Base-by-base conservation (phyloP, 2,797 vertebrate genomes). In the Jordanella pulchra region DNA sequence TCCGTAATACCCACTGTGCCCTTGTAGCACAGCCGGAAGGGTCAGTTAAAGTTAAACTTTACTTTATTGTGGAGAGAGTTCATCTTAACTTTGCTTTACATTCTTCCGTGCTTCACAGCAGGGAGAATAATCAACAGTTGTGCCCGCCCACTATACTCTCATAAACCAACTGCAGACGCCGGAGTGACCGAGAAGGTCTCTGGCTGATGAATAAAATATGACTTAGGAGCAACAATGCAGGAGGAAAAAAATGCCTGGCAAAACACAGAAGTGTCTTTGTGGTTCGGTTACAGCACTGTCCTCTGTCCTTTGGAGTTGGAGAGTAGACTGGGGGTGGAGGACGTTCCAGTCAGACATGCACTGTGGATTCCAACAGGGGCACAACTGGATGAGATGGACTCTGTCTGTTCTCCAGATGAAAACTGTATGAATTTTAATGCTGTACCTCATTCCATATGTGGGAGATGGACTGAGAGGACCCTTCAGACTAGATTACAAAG, bases 191-290 rank as follows among this genome's bases (percentile, higher is more conserved):
- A 67, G 73, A 85, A 81, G 68, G 69, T 84, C 85, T 79, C 14
- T 28, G 66, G 70, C 90, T 81, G 87, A 88, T 93, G 92, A 94
- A 95, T 91, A 87, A 95, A 95, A 94, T 91, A 92, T 93, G 88
- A 94, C 82, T 88, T 82, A 88, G 79, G 39, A n/a, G 81, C 75
- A 83, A 89, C 82, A 86, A 86, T 87, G 84, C 79, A 61, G 60
- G 17, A 44, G 21, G 25, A 45, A 44, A 44, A 54, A 65, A 67
- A 83, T 79, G 64, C 86, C 86, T 77, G 84, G 73, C 81, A 64
- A 68, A 82, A 86, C 73, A 95, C 94, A 95, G 93, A 91, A 86
- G 89, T 76, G 69, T 77, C 87, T 93, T 91, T 95, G 93, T 95
- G 79, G 81, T 81, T 65, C 63, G 11, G 58, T 48, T 15, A 32